Conservation (phyloP, 2,113 vertebrate species). For the human (Homo sapiens) region DNA sequence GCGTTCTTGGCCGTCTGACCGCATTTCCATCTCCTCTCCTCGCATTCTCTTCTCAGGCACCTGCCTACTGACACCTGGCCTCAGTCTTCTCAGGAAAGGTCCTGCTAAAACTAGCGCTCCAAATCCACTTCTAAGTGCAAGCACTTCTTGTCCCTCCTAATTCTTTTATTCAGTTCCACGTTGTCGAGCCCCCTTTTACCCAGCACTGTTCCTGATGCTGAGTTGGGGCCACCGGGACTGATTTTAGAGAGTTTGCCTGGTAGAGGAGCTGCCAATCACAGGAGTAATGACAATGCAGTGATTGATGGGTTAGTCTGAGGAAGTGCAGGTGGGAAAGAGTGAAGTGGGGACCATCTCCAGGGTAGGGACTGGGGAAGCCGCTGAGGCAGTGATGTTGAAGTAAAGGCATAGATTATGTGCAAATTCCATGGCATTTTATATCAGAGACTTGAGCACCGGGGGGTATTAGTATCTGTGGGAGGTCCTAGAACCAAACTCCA, state of each 20-base stretch:
- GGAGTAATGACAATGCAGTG: neutral
- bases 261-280: neutral
- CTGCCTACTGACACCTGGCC: accelerated
- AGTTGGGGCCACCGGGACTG: too few relatives aligned
- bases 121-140: neutral
- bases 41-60: neutral
- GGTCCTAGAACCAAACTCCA: too few relatives aligned
- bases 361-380: neutral
- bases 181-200: too few relatives aligned
- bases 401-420: neutral
- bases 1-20: too few relatives aligned
- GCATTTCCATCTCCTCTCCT: too few relatives aligned
- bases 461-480: too few relatives aligned
- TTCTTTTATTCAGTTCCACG: neutral
- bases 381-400: neutral
- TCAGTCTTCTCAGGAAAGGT: neutral
- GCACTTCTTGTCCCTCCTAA: neutral
- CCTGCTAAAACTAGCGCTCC: neutral
- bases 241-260: neutral
- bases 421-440: neutral
- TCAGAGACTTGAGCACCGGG: too few relatives aligned
- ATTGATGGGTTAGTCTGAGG: neutral
- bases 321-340: neutral
- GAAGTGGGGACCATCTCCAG: neutral
- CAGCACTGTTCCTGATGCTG: neutral